These are phyloP conservation scores for Yasuhikotakia modesta DNA, from an alignment of 2,797 vertebrate genomes.

Conservation along the genomic window DNA sequence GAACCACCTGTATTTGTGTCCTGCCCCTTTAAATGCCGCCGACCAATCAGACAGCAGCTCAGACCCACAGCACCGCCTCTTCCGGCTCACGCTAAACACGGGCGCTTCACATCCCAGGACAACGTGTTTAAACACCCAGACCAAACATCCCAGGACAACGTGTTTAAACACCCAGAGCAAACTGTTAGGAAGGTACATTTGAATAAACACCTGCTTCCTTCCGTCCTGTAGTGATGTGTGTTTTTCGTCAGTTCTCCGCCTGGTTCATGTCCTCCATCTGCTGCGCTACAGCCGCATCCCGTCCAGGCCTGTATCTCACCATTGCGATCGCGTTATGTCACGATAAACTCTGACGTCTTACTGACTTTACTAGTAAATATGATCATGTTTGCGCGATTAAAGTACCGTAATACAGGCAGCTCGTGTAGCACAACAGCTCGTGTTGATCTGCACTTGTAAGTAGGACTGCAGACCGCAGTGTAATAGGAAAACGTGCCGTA, in stretches of 20 bases:
- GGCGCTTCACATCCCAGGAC: conserved; percentile 22
- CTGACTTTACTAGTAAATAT: no score
- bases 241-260: conserved; percentile 1
- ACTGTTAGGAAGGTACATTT: conserved; percentile 41
- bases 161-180: no score
- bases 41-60: background rate
- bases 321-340: background rate
- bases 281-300: background rate
- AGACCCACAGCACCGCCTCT: background rate
- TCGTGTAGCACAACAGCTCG: background rate
- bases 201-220: conserved; percentile 15
- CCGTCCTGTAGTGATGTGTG: background rate
- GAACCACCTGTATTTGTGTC: conserved; percentile 25
- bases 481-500: no score
- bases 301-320: conserved; percentile 22
- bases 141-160: no score
- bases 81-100: conserved; percentile 1
- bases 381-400: background rate
- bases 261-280: conserved; percentile 11
- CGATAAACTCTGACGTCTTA: no score
- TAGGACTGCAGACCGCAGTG: no score
- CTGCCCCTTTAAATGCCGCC: conserved; percentile 33
- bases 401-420: background rate
- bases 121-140: conserved; percentile 9
- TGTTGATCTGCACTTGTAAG: background rate